Conservation (phyloP, 1,140 invertebrate genomes). For the Meloidogyne hapla region DNA sequence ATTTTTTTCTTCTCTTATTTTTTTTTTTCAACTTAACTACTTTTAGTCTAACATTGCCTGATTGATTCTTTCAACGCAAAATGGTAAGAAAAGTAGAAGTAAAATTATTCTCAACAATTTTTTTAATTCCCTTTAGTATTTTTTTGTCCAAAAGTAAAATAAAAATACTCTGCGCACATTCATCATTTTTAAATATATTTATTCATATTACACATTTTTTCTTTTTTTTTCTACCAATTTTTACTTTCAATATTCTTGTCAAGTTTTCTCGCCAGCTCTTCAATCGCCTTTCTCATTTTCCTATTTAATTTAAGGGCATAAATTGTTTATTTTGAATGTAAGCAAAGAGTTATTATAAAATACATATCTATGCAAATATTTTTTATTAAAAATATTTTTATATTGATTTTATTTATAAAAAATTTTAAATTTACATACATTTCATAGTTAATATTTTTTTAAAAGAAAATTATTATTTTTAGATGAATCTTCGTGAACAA, state of each 20-base stretch:
- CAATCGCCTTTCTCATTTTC: not conserved
- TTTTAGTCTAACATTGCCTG: not conserved
- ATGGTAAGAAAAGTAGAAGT: not conserved
- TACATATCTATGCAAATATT: too few species aligned
- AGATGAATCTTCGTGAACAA: constrained; percentile 60
- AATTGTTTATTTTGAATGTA: constrained; percentile 4
- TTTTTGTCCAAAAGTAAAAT: not conserved
- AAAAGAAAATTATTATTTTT: not conserved
- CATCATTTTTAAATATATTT: not conserved
- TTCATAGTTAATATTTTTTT: not conserved
- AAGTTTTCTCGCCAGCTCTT: not conserved
- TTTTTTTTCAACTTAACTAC: not conserved
- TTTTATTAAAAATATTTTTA: too few species aligned
- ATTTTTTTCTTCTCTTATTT: constrained; percentile 6
- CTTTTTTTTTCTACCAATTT: not conserved
- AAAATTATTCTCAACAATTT: not conserved
- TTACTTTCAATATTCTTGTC: not conserved
- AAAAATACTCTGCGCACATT: not conserved
- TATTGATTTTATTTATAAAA: not conserved
- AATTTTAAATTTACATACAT: not conserved
- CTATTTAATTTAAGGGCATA: not conserved
- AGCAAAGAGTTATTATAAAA: too few species aligned
- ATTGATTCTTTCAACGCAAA: not conserved
- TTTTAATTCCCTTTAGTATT: not conserved
- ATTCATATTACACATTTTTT: not conserved